Percentiles rank a stretch among this genome's conserved stretches.
These are phyloP conservation scores for Oreamnos americanus DNA, from an alignment of 2,113 vertebrate genomes.

Conservation along the genomic window DNA sequence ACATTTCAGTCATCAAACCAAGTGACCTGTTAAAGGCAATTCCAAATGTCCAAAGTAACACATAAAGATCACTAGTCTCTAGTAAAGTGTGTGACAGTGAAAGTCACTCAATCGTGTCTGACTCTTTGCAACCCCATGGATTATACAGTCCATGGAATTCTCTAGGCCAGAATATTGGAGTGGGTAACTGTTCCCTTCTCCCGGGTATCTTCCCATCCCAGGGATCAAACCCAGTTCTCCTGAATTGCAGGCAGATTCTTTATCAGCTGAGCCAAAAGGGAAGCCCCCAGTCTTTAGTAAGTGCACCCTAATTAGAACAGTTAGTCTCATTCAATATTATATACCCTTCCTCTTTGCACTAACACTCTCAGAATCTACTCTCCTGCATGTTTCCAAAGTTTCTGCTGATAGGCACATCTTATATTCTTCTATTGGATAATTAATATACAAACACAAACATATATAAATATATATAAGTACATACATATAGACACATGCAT, in stretches of 20 bases:
- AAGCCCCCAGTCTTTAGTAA: background rate
- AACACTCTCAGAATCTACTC: background rate
- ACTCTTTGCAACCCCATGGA: background rate
- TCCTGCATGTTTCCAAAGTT: background rate
- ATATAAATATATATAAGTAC: background rate
- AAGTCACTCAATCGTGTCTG: background rate
- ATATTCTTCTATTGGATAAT: background rate
- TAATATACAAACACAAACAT: background rate
- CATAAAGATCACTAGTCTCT: background rate
- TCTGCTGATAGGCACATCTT: background rate
- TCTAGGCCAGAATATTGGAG: background rate
- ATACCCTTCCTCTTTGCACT: background rate
- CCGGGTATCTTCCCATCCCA: background rate
- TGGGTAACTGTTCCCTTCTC: background rate
- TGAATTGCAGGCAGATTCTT: background rate
- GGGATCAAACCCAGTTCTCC: background rate
- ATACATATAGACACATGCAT: background rate
- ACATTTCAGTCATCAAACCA: background rate
- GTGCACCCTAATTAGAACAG: background rate
- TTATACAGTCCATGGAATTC: background rate
- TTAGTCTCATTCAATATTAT: background rate
- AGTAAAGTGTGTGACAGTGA: background rate
- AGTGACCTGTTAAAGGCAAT: background rate
- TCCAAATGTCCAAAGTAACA: background rate
- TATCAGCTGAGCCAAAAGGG: background rate